Evolutionary conservation across 2,113 vertebrate genomes (phyloP).

Genomic region (Rhodinocichla rosea): DNA sequence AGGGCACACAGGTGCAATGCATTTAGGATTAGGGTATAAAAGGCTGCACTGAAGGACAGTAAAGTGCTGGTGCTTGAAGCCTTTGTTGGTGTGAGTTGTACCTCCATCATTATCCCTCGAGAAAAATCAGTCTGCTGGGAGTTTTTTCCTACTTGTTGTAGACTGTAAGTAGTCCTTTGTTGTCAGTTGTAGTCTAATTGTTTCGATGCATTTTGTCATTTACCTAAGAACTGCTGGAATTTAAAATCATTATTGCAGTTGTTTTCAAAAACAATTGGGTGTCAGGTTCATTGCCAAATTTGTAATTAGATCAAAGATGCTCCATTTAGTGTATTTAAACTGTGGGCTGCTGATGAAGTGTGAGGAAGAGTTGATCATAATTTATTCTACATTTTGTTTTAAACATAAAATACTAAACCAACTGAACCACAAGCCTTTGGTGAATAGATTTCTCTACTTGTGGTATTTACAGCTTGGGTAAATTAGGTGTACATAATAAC

Average conservation of each 20-base stretch:
- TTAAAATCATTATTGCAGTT: slow-evolving; percentile 32
- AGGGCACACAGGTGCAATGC: not conserved
- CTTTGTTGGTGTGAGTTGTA: not conserved
- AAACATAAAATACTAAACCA: slow-evolving; percentile 56
- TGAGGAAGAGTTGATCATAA: slow-evolving; percentile 13
- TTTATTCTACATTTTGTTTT: slow-evolving; percentile 66
- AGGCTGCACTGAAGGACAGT: not conserved
- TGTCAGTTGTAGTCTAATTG: not conserved
- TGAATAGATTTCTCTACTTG: slow-evolving; percentile 62
- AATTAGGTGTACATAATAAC: slow-evolving; percentile 77
- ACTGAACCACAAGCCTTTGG: slow-evolving; percentile 63
- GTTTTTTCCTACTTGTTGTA: not conserved
- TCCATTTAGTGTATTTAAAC: slow-evolving; percentile 9
- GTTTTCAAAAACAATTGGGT: slow-evolving; percentile 5
- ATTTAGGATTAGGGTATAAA: not conserved
- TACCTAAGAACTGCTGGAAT: not conserved
- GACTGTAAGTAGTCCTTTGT: not conserved
- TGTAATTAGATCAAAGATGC: slow-evolving; percentile 39
- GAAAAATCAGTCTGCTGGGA: not conserved
- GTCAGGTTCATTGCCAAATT: not conserved
- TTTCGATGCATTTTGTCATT: not conserved
- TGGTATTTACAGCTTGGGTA: slow-evolving; percentile 68
- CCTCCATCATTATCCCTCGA: not conserved
- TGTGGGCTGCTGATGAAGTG: not conserved
- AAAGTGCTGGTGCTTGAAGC: not conserved